A percentile compares a stretch with the other conserved stretches of the same genome.
phyloP scores from a whole-genome alignment of 2,888 invertebrate species.

The Orthosia cruda region DNA sequence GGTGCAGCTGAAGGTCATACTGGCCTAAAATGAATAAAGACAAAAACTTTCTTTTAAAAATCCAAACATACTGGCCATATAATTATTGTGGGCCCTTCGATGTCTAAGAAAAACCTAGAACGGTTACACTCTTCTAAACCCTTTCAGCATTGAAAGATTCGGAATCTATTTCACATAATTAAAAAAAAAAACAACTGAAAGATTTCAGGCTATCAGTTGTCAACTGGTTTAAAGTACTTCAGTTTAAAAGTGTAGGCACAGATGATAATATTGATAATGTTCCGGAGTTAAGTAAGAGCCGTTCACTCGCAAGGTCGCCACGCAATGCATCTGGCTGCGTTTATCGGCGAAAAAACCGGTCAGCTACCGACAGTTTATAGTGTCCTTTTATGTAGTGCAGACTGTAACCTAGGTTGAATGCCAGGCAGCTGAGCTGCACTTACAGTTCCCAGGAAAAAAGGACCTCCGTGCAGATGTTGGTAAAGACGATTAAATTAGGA shows the following conservation, averaged over 20 bases:
- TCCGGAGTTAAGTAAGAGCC: slow-evolving; percentile 61
- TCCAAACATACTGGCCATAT: neutral
- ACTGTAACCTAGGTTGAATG: slow-evolving; percentile 21
- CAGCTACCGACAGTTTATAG: slow-evolving; percentile 19
- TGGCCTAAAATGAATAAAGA: slow-evolving; percentile 8
- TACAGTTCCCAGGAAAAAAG: slow-evolving; percentile 13
- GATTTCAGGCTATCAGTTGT: neutral
- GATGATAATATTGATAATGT: slow-evolving; percentile 51
- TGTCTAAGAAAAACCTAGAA: neutral
- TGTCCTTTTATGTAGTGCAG: slow-evolving; percentile 41
- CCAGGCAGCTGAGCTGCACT: slow-evolving; percentile 3
- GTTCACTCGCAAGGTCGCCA: slow-evolving; percentile 67
- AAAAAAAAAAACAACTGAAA: neutral
- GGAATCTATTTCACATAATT: neutral
- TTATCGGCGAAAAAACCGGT: slow-evolving; percentile 65
- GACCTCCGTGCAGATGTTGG: neutral
- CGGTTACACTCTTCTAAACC: too few relatives aligned
- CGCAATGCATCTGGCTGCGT: slow-evolving; percentile 59
- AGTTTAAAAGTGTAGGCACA: slow-evolving; percentile 4
- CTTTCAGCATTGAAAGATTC: neutral
- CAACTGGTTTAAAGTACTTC: slow-evolving; percentile 3
- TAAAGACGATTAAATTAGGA: neutral
- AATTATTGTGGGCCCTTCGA: neutral
- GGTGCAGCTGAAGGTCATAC: slow-evolving; percentile 36
- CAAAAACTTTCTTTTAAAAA: neutral